A percentile compares a stretch with the other conserved stretches of the same genome.
Conservation (phyloP, 2,888 invertebrate species). For the Macroteleia sp. region DNA sequence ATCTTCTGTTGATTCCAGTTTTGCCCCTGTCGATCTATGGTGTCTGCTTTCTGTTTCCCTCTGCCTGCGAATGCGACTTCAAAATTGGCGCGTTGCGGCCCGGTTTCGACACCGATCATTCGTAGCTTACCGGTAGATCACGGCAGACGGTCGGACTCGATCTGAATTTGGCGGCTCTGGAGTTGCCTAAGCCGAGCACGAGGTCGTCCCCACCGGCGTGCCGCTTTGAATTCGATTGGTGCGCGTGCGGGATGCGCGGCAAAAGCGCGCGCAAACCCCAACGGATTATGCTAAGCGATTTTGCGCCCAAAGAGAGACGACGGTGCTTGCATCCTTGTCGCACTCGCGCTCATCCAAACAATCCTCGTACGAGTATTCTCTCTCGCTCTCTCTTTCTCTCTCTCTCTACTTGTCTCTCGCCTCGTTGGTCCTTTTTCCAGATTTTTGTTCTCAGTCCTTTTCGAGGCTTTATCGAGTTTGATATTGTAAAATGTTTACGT, state of each 20-base stretch:
- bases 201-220: constrained; percentile 75
- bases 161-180: constrained; percentile 65
- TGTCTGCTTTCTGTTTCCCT: too few relatives aligned
- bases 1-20: too few relatives aligned
- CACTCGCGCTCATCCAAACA: too few relatives aligned
- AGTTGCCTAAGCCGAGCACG: constrained; percentile 69
- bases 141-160: constrained; percentile 72
- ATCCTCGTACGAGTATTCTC: too few relatives aligned
- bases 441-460: constrained; percentile 20
- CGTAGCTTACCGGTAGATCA: constrained; percentile 63
- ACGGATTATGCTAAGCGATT: constrained; percentile 81
- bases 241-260: constrained; percentile 78
- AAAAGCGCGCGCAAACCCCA: constrained; percentile 79
- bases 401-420: not conserved
- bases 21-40: too few relatives aligned
- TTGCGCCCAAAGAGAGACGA: constrained; percentile 31
- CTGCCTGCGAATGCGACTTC: too few relatives aligned
- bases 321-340: too few relatives aligned
- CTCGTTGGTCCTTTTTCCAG: constrained; percentile 14
- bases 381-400: constrained; percentile 30
- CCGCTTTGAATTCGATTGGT: constrained; percentile 80
- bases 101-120: not conserved
- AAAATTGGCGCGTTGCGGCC: constrained; percentile 2
- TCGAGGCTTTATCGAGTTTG: constrained; percentile 22
- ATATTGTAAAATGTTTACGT: constrained; percentile 35